phyloP scores from a whole-genome alignment of 2,113 vertebrate species.

The Turnix velox region DNA sequence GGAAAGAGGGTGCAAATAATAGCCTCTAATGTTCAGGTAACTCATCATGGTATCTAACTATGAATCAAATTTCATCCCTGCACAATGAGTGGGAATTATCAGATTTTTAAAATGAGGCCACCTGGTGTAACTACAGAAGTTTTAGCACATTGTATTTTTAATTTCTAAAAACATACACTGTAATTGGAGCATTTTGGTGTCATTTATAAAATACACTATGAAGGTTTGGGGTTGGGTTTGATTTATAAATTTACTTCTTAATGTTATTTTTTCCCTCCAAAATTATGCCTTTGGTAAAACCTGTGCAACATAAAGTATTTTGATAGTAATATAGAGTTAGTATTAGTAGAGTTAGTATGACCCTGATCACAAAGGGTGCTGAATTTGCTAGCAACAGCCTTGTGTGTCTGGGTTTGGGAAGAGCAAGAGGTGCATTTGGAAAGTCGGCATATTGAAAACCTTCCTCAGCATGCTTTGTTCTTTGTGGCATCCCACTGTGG shows the following conservation, averaged over 20 bases:
- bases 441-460: not conserved
- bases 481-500: not conserved
- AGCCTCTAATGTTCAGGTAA: not conserved
- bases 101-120: not conserved
- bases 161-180: not conserved
- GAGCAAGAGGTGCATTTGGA: not conserved
- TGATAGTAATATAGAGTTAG: not conserved
- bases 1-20: not conserved
- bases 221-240: not conserved
- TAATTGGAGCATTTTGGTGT: not conserved
- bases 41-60: not conserved
- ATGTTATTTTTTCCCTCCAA: not conserved
- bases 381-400: not conserved
- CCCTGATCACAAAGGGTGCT: not conserved
- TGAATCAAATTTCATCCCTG: not conserved
- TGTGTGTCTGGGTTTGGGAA: not conserved
- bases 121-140: not conserved
- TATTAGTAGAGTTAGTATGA: not conserved
- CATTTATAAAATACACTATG: not conserved
- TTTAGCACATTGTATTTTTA: not conserved
- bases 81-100: not conserved
- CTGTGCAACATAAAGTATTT: not conserved
- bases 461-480: not conserved
- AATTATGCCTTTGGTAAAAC: not conserved
- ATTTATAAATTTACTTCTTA: not conserved